Base-by-base conservation (phyloP, 2,113 vertebrate species). In the Sterrhoptilus dennistouni region DNA sequence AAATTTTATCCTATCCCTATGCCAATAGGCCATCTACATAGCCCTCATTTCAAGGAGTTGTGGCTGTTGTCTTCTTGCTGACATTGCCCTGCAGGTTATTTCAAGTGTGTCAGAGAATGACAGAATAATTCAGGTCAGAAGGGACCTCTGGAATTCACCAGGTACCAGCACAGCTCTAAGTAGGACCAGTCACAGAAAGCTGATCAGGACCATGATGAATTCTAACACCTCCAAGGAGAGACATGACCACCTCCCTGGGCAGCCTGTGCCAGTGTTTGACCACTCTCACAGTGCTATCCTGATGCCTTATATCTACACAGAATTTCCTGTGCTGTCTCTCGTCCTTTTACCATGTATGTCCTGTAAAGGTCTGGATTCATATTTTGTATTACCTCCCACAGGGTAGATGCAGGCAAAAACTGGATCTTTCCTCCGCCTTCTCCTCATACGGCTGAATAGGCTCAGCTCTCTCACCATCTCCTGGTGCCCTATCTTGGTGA, bases 401-500 rank as follows among this genome's bases (percentile, higher is more conserved):
- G 27, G 10, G 13, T 7, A 31, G 5, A 1, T 70, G 56, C 22
- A 71, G 33, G 52, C 14, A 90, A 66, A 82, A 75, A 12, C 10
- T 5, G 33, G 6, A 45, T 21, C 12, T 29, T 44, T 76, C 63
- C 17, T n/a, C 77, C 72, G 59, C 66, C 49, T 52, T 80, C 59
- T 82, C 22, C 36, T 88, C 20, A 38, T 64, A 18, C 0, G 0
- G 14, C 35, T 31, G 28, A 66, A 12, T 50, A 79, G 85, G 4
- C 12, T 54, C 47, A 85, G 33, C 24, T 74, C 24, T 68, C 22
- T 74, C 25, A 66, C 36, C 42, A 59, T 27, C 60, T 53, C 42
- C 64, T 81, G 40, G 31, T 38, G 56, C 54, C 40, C 8, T 40
- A n/a, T 16, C 54, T 28, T 36, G 52, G 42, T 78, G 22, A 84